Evolutionary conservation across 2,113 vertebrate species (phyloP).

Genomic region (Sinocyclocheilus anophthalmus): DNA sequence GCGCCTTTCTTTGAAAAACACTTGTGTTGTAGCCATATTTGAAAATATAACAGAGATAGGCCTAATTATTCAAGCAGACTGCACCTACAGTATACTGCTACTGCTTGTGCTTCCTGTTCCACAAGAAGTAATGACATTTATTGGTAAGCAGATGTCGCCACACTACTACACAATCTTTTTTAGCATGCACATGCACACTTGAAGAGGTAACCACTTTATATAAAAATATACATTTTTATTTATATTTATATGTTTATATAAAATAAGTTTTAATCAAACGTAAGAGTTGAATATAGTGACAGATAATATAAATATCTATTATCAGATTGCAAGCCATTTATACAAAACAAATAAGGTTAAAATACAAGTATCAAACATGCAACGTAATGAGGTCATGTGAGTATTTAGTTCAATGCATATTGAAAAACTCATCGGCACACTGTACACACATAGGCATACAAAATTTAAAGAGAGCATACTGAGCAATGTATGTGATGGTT

Average conservation of each 20-base stretch:
- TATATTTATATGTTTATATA: not conserved
- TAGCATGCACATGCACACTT: not conserved
- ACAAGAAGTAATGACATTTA: not conserved
- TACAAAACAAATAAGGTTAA: not conserved
- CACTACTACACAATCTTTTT: not conserved
- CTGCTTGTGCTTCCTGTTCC: not conserved
- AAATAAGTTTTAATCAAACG: not conserved
- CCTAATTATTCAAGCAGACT: not conserved
- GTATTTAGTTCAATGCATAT: not conserved
- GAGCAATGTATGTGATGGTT: no score
- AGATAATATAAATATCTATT: not conserved
- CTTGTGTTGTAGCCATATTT: not conserved
- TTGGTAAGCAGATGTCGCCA: not conserved
- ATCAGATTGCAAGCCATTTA: not conserved
- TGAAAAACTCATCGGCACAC: not conserved
- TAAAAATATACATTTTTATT: not conserved
- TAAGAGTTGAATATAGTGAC: not conserved
- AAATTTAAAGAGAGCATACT: not conserved
- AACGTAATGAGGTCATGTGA: not conserved
- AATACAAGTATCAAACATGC: not conserved
- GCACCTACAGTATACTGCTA: not conserved
- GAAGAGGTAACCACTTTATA: not conserved
- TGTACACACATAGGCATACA: not conserved
- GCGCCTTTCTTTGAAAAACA: not conserved
- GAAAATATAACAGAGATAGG: not conserved